These are phyloP conservation scores for Spodoptera litura DNA, from an alignment of 1,140 invertebrate species.

Conservation along the genomic window DNA sequence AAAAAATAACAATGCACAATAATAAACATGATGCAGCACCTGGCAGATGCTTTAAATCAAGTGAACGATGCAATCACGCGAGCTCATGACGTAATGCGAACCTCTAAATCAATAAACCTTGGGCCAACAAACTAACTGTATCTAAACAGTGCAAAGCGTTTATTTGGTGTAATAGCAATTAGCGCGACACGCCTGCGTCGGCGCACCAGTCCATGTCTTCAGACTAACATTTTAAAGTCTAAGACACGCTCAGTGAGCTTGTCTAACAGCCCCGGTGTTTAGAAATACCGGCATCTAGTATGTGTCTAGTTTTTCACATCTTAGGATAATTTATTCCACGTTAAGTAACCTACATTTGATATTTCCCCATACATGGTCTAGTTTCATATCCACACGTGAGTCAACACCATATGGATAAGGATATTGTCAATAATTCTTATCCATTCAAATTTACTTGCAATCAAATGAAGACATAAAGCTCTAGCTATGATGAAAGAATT, in stretches of 20 bases:
- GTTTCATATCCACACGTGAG: not conserved
- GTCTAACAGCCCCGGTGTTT: constrained; percentile 42
- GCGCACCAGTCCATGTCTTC: constrained; percentile 42
- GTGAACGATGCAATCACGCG: constrained; percentile 9
- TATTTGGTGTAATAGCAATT: constrained; percentile 56
- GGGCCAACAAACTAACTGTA: constrained; percentile 45
- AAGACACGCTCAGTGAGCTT: constrained; percentile 44
- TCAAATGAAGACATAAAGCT: constrained; percentile 23
- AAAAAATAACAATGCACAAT: constrained; percentile 39
- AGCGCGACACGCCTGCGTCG: constrained; percentile 51
- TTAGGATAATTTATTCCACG: constrained; percentile 46
- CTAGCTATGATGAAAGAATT: constrained; percentile 25
- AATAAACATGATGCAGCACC: constrained; percentile 10
- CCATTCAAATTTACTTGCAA: constrained; percentile 1
- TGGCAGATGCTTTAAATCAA: constrained; percentile 4
- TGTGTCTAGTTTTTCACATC: constrained; percentile 49
- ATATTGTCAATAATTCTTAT: constrained; percentile 19
- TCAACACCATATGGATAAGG: constrained; percentile 3
- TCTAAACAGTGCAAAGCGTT: constrained; percentile 50
- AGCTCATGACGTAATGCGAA: constrained; percentile 41
- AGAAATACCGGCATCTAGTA: constrained; percentile 10
- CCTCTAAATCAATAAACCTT: constrained; percentile 44
- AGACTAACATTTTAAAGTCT: constrained; percentile 51
- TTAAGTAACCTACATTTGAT: not conserved
- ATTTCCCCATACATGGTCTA: not conserved